Base-by-base conservation (phyloP, 2,888 invertebrate species). In the Patella depressa region DNA sequence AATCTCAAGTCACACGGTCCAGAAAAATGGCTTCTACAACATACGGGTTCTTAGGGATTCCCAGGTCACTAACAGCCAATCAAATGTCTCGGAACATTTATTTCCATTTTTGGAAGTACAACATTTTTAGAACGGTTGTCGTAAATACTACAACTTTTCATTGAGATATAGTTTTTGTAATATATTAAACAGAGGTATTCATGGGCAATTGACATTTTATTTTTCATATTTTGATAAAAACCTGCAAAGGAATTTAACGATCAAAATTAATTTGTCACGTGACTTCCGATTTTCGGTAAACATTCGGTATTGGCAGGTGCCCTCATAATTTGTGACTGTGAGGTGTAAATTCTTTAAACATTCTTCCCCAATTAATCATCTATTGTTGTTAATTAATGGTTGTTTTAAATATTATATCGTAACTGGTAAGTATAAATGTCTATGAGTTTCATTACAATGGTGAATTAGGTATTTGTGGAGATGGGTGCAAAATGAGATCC, bases 241-340 rank as follows among this genome's bases (percentile, higher is more conserved):
- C 7, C 45, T 9, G 4, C 7, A 45, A 71, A 71, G 15, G 12
- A 19, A 29, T 12, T 71, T 19, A 17, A 34, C 45, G 4, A 55
- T n/a, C 9, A 53, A 34, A 53, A 53, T n/a, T 73, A 14, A 45
- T 34, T 71, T 34, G 73, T 85, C 82, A 85, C 84, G 84, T 85
- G 83, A 84, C 78, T 83, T 85, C 84, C 84, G 83, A 81, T 81
- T 79, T 78, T 76, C 80, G 82, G 84, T 85, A 85, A 85, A 65
- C 65, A 65, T 65, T 65, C 34, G 34, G 45, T 45, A 45, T 45
- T 65, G 2, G 65, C 65, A 65, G 24, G 65, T 65, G 9, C 45
- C 45, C 9, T 45, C 45, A 9, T 34, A 45, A 45, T 45, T 45
- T 70, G 29, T 45, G 12, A 55, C 45, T 24, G 9, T 34, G n/a